phyloP scores from a whole-genome alignment of 2,888 invertebrate species.

The Willowsia nigromaculata region DNA sequence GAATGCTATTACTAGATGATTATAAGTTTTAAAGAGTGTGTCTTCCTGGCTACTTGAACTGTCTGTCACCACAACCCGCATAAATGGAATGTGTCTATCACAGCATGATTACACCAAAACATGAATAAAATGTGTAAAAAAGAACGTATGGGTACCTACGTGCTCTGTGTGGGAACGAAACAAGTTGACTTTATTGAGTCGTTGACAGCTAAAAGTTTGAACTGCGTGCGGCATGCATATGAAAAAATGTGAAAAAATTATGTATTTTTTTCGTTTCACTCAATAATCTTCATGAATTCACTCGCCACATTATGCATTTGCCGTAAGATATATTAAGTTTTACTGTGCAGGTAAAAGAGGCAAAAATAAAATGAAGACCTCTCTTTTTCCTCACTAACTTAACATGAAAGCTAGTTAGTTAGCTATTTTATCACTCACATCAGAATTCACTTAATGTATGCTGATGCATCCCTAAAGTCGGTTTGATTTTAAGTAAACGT shows the following conservation, averaged over 20 bases:
- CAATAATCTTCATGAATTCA: not conserved
- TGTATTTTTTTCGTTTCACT: not conserved
- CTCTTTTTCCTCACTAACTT: not conserved
- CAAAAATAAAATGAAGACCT: not conserved
- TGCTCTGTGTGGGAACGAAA: slow-evolving; percentile 36
- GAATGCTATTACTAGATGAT: not conserved
- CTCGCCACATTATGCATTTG: not conserved
- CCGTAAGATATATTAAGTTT: not conserved
- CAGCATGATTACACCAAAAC: slow-evolving; percentile 35
- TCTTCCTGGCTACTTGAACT: not conserved
- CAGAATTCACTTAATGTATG: slow-evolving; percentile 14
- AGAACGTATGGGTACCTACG: not conserved
- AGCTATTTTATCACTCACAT: slow-evolving; percentile 10
- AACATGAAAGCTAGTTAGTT: not conserved
- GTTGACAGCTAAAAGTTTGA: slow-evolving; percentile 33
- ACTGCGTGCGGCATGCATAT: not conserved
- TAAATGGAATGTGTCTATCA: slow-evolving; percentile 48
- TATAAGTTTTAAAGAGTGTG: not conserved
- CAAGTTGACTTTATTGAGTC: slow-evolving; percentile 58
- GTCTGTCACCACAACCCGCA: slow-evolving; percentile 42
- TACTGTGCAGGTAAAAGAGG: not conserved
- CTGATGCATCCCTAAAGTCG: no score
- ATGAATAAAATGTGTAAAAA: slow-evolving; percentile 49
- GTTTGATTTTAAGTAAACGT: not conserved
- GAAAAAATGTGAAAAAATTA: no score